phyloP scores from a whole-genome alignment of 2,113 vertebrate genomes.

The Dipodomys spectabilis region DNA sequence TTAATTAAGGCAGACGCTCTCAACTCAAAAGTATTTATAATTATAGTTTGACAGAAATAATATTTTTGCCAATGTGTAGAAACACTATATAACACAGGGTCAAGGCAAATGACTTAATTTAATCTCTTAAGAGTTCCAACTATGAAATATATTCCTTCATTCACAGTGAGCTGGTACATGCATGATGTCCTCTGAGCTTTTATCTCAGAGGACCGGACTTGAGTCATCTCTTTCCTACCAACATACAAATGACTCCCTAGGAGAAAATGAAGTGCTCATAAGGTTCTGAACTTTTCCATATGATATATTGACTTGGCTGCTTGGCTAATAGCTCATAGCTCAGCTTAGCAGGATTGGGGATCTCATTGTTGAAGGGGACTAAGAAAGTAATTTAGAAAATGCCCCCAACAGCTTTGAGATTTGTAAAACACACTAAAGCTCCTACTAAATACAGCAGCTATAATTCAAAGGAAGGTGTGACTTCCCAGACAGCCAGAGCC shows the following conservation, averaged over 20 bases:
- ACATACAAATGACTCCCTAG: conserved; percentile 7
- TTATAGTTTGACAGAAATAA: not conserved
- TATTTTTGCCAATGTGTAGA: conserved; percentile 11
- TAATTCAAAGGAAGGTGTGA: not conserved
- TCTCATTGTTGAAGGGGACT: not conserved
- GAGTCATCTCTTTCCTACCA: conserved; percentile 42
- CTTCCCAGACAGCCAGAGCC: not conserved
- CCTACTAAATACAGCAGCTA: not conserved
- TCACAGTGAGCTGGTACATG: not conserved
- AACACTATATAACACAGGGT: not conserved
- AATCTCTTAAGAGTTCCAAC: not conserved
- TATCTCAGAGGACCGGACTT: not conserved
- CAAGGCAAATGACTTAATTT: not conserved
- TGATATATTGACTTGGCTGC: not conserved
- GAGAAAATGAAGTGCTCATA: conserved; percentile 43
- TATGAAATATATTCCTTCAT: not conserved
- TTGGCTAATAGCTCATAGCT: not conserved
- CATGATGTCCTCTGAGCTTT: not conserved
- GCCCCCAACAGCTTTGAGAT: not conserved
- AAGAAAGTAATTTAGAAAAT: not conserved
- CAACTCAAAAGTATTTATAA: not conserved
- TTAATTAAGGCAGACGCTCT: conserved; percentile 30
- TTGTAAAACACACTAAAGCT: not conserved
- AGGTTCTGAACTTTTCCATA: not conserved
- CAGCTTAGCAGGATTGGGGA: not conserved